A percentile compares a stretch with the other conserved stretches of the same genome.
phyloP scores from a whole-genome alignment of 2,113 vertebrate genomes.

The Boleophthalmus pectinirostris region DNA sequence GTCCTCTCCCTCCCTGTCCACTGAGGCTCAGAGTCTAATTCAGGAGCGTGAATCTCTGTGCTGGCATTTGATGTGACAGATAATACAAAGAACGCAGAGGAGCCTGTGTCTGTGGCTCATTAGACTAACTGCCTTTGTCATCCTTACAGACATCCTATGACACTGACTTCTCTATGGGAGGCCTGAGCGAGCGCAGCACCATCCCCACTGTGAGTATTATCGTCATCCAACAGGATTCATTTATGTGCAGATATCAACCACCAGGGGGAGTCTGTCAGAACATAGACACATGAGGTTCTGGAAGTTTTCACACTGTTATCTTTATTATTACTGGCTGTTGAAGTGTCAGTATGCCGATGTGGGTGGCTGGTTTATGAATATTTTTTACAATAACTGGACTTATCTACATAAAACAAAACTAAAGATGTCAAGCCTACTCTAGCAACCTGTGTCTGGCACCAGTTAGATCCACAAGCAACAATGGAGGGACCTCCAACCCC shows the following conservation, averaged over 20 bases:
- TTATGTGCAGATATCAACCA: background rate
- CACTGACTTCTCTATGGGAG: conserved; percentile 64
- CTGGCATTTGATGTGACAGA: conserved; percentile 9
- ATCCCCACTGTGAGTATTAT: conserved; percentile 64
- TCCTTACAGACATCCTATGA: conserved; percentile 72
- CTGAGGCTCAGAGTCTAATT: conserved; percentile 1
- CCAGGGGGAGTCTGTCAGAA: background rate
- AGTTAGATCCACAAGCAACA: too few species aligned
- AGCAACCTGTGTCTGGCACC: too few species aligned
- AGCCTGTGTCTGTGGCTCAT: background rate
- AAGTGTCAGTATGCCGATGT: too few species aligned
- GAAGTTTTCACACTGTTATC: too few species aligned
- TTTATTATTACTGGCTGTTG: too few species aligned
- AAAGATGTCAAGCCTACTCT: too few species aligned
- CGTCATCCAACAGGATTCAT: background rate
- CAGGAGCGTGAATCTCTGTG: background rate
- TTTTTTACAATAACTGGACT: too few species aligned
- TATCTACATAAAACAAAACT: too few species aligned
- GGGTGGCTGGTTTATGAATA: too few species aligned
- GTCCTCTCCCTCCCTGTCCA: background rate
- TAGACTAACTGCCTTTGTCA: background rate
- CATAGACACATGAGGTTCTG: too few species aligned
- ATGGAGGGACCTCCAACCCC: too few species aligned
- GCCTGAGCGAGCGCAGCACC: conserved; percentile 55
- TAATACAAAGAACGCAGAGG: background rate